phyloP scores from a whole-genome alignment of 2,797 vertebrate species.

The Molossus alvarezi region DNA sequence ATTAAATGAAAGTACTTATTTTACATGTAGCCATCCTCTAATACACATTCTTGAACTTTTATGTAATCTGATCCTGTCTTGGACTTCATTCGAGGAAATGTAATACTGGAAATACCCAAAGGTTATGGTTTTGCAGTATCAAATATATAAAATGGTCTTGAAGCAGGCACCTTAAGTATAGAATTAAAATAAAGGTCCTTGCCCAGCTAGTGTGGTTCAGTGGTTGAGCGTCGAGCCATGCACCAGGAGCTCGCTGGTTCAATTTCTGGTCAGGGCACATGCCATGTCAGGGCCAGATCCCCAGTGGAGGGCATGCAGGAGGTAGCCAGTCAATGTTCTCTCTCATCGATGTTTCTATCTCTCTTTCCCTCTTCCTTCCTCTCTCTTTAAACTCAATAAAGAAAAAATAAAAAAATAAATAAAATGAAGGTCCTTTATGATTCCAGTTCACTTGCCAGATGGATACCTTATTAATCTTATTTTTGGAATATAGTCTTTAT shows the following conservation, averaged over 20 bases:
- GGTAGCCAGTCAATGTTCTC: no score
- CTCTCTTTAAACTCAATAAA: no score
- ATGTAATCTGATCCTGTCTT: conserved; percentile 8
- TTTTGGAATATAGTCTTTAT: background rate
- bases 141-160: background rate
- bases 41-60: conserved; percentile 22
- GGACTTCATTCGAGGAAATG: background rate
- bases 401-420: no score
- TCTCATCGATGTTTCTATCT: no score
- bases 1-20: conserved; percentile 4
- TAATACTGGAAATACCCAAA: conserved; percentile 8
- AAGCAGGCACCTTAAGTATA: background rate
- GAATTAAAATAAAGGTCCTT: background rate
- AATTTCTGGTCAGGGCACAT: no score
- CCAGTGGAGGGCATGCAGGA: no score
- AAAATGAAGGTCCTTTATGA: background rate
- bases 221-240: no score
- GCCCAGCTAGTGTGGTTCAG: no score
- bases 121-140: background rate
- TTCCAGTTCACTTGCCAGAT: background rate
- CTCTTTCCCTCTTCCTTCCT: no score
- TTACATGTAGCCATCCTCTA: background rate
- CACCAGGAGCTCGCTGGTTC: no score
- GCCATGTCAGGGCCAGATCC: no score
- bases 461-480: background rate